Evolutionary conservation across 2,797 vertebrate species (phyloP).

Genomic region (Fratercula arctica): DNA sequence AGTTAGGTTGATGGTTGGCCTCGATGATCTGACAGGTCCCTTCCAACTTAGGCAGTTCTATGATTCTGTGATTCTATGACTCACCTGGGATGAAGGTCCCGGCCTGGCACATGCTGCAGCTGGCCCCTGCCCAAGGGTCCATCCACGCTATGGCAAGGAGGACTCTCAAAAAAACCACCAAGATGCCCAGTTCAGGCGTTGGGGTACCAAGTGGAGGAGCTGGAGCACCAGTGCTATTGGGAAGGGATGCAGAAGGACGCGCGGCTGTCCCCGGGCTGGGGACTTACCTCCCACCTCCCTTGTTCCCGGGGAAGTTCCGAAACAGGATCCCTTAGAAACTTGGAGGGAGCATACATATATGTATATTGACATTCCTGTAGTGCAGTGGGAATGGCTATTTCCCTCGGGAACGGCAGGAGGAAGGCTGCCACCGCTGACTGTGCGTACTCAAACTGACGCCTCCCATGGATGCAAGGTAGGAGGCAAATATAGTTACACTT

Average conservation of each 20-base stretch:
- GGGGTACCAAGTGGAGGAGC: background rate
- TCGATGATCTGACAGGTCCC: no score
- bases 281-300: background rate
- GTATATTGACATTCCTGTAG: no score
- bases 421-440: background rate
- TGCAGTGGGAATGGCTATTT: background rate
- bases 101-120: background rate
- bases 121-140: background rate
- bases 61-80: no score
- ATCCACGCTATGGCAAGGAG: background rate
- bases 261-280: no score
- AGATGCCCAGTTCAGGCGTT: fast-evolving
- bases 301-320: background rate
- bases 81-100: background rate
- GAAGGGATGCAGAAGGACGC: background rate
- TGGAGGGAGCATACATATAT: no score
- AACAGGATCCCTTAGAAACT: background rate
- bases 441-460: background rate
- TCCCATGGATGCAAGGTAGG: background rate
- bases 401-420: background rate
- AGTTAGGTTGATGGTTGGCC: no score
- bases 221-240: background rate
- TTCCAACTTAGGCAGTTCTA: no score
- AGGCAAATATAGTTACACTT: background rate
- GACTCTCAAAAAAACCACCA: background rate